Base-by-base conservation (phyloP, 2,888 invertebrate species). In the Heteromurus nitidus region DNA sequence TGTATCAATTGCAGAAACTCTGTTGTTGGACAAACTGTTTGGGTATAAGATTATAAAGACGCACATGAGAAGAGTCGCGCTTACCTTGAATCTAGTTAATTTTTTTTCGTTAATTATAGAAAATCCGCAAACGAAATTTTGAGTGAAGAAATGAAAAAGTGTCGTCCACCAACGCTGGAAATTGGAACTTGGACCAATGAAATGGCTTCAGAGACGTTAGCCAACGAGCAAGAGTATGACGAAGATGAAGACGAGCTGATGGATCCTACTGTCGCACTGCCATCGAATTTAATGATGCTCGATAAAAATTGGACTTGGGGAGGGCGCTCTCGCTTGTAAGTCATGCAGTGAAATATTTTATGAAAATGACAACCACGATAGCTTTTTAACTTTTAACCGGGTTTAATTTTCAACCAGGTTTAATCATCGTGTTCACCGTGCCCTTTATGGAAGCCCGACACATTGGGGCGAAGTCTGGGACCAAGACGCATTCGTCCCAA, bases 151-250 rank as follows among this genome's bases (percentile, higher is more conserved):
- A 85, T 86, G 86, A 85, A 85, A 81, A 83, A 84, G 30, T 85
- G 83, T 31, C 73, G 85, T 24, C 86, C 83, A 58, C 85, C 84
- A 88, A 93, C 93, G 87, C 92, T 96, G 88, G 96, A 96, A 89
- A 96, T 96, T 64, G 96, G 96, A 9, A 96, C 94, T 0, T 96
- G 96, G 96, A 94, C 95, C 0, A 96, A 96, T 89, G 96, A 96
- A 70, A 96, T 96, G 96, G 95, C 95, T 3, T 84, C 85, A 0
- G 88, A 88, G 44, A 86, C 86, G 28, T 84, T 82, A 22, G 47
- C 82, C 7, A 83, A 80, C 7, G 84, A 84, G 18, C 69, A 83
- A 22, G 86, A 87, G 20, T 83, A 83, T 42, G 87, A 87, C 31
- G 88, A 88, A 67, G 88, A 88, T 9, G 87, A 86, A 72, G 88